Evolutionary conservation across 2,113 vertebrate genomes (phyloP), one percentile per base, ranked within the genome.

Genomic region (Saguinus midas): DNA sequence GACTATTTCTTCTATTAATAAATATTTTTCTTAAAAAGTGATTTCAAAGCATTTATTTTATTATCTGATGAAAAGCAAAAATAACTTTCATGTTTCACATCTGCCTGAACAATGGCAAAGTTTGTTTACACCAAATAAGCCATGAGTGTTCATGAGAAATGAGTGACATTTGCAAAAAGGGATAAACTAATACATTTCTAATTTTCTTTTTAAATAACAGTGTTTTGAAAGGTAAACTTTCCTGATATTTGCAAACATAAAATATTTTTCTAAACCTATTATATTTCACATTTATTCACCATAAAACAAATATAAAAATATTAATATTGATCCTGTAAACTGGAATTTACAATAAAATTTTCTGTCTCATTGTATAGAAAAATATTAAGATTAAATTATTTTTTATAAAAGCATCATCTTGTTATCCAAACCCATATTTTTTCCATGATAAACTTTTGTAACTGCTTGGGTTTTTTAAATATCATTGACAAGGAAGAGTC

Each of bases 261-360:
- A 92, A 29, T 78, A 61, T 7, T 57, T 87, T 86, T 68, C 21
- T 27, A 91, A 95, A 81, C 29, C 92, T 45, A 57, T 70, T 25
- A 23, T 66, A 35, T 90, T 92, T 96, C 9, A 64, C 21, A 50
- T 52, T 72, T 61, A 83, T 25, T 82, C 57, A 82, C 72, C 35
- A 72, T 86, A 87, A 94, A 96, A 68, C 18, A 86, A 95, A 64
- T 75, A 25, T 95, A 40, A 90, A 80, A 57, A 13, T 88, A 45
- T 82, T 75, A 94, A 55, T 23, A 43, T 23, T 21, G 4, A 61
- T 82, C 27, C 61, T 90, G 68, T 79, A 92, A 70, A 73, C 18
- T 16, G 72, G 43, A 68, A 32, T 78, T 87, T 66, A 61, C 18
- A 81, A 81, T 43, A 86, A 86, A 93, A 43, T 48, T 27, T 58